A percentile compares a stretch with the other conserved stretches of the same genome.
phyloP scores from a whole-genome alignment of 2,888 invertebrate genomes.

The Catocala fraxini region DNA sequence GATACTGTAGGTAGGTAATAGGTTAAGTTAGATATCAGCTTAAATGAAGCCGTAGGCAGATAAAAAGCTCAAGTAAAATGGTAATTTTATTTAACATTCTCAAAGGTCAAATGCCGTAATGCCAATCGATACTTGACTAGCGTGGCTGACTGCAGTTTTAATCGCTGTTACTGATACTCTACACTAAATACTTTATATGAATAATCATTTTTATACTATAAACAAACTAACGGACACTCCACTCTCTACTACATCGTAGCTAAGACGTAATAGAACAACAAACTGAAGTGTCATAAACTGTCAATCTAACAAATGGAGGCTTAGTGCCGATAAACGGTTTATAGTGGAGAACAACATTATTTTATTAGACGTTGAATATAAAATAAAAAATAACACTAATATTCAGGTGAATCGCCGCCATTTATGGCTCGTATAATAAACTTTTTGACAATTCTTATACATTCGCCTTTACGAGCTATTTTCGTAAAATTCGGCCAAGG shows the following conservation, averaged over 20 bases:
- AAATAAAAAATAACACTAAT: conserved; percentile 46
- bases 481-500: conserved; percentile 14
- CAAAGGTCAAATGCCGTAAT: no score
- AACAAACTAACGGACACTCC: conserved; percentile 1
- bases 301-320: conserved; percentile 67
- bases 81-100: no score
- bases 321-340: conserved; percentile 65
- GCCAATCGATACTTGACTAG: no score
- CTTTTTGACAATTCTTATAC: conserved; percentile 14
- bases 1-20: no score
- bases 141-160: no score
- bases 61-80: no score
- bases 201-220: neutral
- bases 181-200: no score
- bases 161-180: no score
- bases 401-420: conserved; percentile 40
- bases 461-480: conserved; percentile 13
- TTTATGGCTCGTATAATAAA: conserved; percentile 34
- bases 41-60: no score
- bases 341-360: conserved; percentile 45
- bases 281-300: conserved; percentile 48
- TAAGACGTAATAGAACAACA: conserved; percentile 1
- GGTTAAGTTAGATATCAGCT: no score
- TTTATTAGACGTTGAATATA: conserved; percentile 49
- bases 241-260: no score